Evolutionary conservation across 2,113 vertebrate genomes (phyloP), one percentile per base, ranked within the genome.

Genomic region (Scomber scombrus): DNA sequence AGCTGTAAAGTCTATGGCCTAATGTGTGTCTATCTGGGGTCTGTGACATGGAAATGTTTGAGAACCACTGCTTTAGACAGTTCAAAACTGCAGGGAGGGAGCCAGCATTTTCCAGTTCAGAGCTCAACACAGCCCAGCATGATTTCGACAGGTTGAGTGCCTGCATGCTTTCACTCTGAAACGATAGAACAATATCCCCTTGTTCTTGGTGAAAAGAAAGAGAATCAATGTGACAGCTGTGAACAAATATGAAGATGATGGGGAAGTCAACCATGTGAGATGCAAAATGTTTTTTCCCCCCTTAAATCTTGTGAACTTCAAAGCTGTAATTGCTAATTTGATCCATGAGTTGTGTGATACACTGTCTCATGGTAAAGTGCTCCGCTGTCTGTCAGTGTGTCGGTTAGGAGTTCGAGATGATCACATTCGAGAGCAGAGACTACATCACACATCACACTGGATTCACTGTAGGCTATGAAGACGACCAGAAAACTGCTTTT

Each of bases 121-220:
- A 80, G 82, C 90, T 84, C 82, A 81, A 79, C 81, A 64, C 85
- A 75, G 80, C 82, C 78, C 82, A 87, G 79, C 84, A 3, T 82
- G 87, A 56, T 82, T 84, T 91, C 75, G 82, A 91, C 91, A 91
- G 86, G 89, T 92, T 89, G 89, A 92, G 84, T 90, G 88, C 88
- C 75, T 78, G 86, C 86, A 84, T 85, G 90, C 87, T 93, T 93
- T 92, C 81, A 88, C 88, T 86, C 84, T 72, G 83, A 86, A 81
- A 71, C 79, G 67, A 84, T 82, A 67, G 86, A 91, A 94, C 86
- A 91, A 91, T 91, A 82, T 85, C 65, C 80, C 80, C 87, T 86
- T 91, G 88, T 91, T 92, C 85, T 77, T 14, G 63, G 76, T 5
- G 15, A 88, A 84, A 83, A 87, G 75, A 84, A 78, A 86, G 71